Evolutionary conservation across 2,113 vertebrate genomes (phyloP).

Genomic region (Mixornis gularis): DNA sequence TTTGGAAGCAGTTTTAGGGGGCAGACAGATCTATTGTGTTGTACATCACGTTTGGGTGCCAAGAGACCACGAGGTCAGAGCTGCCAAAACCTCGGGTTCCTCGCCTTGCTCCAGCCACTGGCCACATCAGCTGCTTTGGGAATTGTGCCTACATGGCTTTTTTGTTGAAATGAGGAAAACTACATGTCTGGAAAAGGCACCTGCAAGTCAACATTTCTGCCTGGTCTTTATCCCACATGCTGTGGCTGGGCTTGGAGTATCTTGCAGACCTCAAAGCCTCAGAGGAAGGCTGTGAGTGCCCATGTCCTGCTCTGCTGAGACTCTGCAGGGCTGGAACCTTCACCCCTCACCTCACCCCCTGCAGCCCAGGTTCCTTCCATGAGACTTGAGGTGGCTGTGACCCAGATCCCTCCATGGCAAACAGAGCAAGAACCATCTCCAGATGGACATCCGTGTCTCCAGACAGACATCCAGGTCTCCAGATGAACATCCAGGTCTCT

Average conservation of each 20-base stretch:
- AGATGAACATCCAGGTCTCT: not conserved
- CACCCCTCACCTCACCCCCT: not conserved
- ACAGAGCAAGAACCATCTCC: not conserved
- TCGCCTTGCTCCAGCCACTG: not conserved
- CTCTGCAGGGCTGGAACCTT: not conserved
- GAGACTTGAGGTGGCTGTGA: not conserved
- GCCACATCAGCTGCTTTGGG: not conserved
- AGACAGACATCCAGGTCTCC: not conserved
- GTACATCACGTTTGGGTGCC: fast-evolving
- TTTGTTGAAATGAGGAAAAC: not conserved
- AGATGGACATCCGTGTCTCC: not conserved
- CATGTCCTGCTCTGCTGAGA: not conserved
- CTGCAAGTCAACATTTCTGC: not conserved
- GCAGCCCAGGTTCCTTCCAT: not conserved
- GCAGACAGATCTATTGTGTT: not conserved
- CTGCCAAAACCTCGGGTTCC: not conserved
- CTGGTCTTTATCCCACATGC: not conserved
- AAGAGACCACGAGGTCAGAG: not conserved
- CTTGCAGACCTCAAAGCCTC: not conserved
- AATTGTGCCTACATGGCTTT: not conserved
- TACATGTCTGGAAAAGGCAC: not conserved
- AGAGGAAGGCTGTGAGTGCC: not conserved
- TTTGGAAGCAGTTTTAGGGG: not conserved
- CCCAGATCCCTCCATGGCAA: not conserved
- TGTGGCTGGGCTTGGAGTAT: not conserved